Percentiles rank a stretch among this genome's conserved stretches.
Evolutionary conservation across 2,113 vertebrate genomes (phyloP).

Genomic region (Brachirus orientalis): DNA sequence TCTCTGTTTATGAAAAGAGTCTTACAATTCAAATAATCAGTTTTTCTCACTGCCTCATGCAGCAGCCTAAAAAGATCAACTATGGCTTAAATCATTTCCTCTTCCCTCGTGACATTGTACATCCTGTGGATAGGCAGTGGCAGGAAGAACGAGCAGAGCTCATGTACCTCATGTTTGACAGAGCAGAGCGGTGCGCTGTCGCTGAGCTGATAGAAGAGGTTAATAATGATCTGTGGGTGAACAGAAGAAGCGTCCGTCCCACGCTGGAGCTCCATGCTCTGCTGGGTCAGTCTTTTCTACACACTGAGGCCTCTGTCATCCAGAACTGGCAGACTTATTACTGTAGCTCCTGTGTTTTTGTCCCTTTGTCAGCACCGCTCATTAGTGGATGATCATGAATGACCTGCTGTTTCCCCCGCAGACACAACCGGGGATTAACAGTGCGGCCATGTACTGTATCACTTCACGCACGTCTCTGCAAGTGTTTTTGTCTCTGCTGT

Average conservation of each 20-base stretch:
- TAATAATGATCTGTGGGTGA: slow-evolving; percentile 68
- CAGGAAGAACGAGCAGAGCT: background rate
- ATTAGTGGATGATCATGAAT: slow-evolving; percentile 66
- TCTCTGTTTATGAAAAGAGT: too few species aligned
- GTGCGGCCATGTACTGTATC: slow-evolving; percentile 21
- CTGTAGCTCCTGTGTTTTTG: slow-evolving; percentile 39
- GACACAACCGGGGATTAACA: slow-evolving; percentile 53
- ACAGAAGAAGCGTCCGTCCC: slow-evolving; percentile 19
- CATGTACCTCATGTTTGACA: background rate
- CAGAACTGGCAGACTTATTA: slow-evolving; percentile 44
- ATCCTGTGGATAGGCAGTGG: background rate
- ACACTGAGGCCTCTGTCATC: slow-evolving; percentile 68
- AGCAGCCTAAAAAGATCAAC: too few species aligned
- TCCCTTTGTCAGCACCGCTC: slow-evolving; percentile 46
- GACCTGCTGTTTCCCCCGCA: slow-evolving; percentile 24
- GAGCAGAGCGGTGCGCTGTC: slow-evolving; percentile 11
- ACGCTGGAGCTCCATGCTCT: slow-evolving; percentile 25
- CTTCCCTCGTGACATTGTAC: background rate
- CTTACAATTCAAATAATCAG: too few species aligned
- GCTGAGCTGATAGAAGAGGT: too few species aligned
- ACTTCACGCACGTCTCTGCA: slow-evolving; percentile 12
- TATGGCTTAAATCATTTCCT: background rate
- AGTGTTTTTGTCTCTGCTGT: slow-evolving; percentile 18
- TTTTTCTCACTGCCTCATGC: too few species aligned
- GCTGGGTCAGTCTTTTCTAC: slow-evolving; percentile 38